Percentiles rank a stretch among this genome's conserved stretches.
Evolutionary conservation across 2,113 vertebrate species (phyloP).

Genomic region (Trichechus manatus): DNA sequence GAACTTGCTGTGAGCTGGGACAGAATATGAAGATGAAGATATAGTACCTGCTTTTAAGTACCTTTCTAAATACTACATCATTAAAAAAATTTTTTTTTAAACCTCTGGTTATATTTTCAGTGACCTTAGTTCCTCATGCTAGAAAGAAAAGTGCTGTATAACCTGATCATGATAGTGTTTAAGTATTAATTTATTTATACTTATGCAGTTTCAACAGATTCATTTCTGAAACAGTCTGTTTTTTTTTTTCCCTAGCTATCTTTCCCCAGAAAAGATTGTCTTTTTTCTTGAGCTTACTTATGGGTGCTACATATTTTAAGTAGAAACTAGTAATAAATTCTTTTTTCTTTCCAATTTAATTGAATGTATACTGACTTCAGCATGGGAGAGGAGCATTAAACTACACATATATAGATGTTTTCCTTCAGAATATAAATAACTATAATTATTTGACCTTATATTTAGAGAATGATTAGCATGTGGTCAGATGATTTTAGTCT

Average conservation of each 20-base stretch:
- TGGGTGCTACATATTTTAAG: background rate
- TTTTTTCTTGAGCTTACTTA: conserved; percentile 43
- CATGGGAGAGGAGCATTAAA: conserved; percentile 7
- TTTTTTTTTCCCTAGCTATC: background rate
- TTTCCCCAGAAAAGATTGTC: conserved; percentile 3
- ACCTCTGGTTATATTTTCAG: conserved; percentile 42
- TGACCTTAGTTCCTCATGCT: background rate
- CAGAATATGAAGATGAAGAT: conserved; percentile 22
- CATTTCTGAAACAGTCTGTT: background rate
- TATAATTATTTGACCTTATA: conserved; percentile 58
- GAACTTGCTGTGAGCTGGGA: background rate
- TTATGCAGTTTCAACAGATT: background rate
- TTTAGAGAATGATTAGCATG: conserved; percentile 30
- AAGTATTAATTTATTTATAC: background rate
- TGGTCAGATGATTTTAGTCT: conserved; percentile 62
- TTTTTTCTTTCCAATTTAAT: conserved; percentile 51
- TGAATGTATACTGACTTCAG: conserved; percentile 27
- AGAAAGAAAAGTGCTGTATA: background rate
- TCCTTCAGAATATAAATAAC: conserved; percentile 46
- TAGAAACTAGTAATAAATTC: background rate
- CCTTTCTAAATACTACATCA: conserved; percentile 12
- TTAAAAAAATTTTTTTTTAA: background rate
- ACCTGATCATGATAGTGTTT: background rate
- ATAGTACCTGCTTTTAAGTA: conserved; percentile 29
- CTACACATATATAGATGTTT: background rate